Base-by-base conservation (phyloP, 2,797 vertebrate genomes). In the Lycodopsis pacificus region DNA sequence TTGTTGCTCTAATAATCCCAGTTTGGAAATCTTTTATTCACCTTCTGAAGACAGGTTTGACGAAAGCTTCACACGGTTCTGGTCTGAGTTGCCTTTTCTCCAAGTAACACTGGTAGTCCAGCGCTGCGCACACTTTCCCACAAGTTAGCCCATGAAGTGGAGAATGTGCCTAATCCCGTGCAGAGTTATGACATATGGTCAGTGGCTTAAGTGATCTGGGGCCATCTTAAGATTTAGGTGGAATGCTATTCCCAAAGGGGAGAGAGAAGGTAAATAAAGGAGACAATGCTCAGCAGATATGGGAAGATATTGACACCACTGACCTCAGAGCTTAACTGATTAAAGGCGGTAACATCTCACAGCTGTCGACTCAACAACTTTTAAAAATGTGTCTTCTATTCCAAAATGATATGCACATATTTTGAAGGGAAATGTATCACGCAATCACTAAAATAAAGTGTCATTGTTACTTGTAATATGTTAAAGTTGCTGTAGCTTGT, bases 161-260 rank as follows among this genome's bases (percentile, higher is more conserved):
- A 92, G 92, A 93, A 92, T 92, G 92, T 83, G 80, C 73, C 61
- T 92, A 92, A 94, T 94, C 90, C 90, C 7, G 44, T 8, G 61
- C 86, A 85, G 85, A 90, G 89, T 92, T 91, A 87, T 89, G 93
- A 92, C 92, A 92, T 89, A 91, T 92, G 93, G 92, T 86, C 89
- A 58, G 87, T 67, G 82, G 90, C 88, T 94, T 91, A 94, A 89
- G 90, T 81, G 89, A 90, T 91, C 90, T 6, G 71, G 79, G 71
- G 73, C 64, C 79, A 78, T 89, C 86, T 89, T 88, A 86, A 86
- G 86, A 88, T 79, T 85, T 25, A n/a, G 85, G 85, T 42, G 90
- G 88, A 92, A 91, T 89, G 90, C 77, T 78, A 22, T 76, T 90
- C 86, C 80, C 82, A 66, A 80, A 72, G 82, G 84, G 73, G 64